phyloP scores from a whole-genome alignment of 2,888 invertebrate genomes.

The Plemyria rubiginata region DNA sequence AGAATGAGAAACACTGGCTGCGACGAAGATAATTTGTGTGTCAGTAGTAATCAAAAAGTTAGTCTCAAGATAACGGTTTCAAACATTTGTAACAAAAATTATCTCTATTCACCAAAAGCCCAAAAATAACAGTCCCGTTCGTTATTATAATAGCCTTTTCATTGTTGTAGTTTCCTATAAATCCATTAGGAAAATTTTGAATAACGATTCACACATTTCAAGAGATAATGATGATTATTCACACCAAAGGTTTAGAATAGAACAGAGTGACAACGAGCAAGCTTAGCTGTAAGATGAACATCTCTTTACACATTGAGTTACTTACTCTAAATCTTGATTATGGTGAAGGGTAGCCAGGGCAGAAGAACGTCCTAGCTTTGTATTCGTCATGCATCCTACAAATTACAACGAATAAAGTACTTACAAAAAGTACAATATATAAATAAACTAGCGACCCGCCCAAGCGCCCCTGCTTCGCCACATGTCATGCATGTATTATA shows the following conservation, averaged over 20 bases:
- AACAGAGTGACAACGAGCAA: not conserved
- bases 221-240: conserved; percentile 36
- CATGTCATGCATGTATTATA: no score
- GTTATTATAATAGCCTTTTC: conserved; percentile 3
- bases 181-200: conserved; percentile 24
- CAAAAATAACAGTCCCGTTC: conserved; percentile 4
- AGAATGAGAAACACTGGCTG: no score
- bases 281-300: not conserved
- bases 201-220: conserved; percentile 32
- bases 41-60: not conserved
- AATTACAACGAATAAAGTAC: no score
- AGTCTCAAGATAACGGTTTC: not conserved
- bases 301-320: not conserved
- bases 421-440: no score
- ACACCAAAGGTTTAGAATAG: conserved; percentile 17
- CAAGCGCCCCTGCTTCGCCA: no score
- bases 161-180: conserved; percentile 26
- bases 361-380: no score
- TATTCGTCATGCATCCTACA: no score
- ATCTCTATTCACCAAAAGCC: not conserved
- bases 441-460: no score
- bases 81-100: not conserved
- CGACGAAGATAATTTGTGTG: not conserved
- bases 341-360: not conserved
- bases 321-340: not conserved